phyloP scores from a whole-genome alignment of 37 sponge, comb jelly and placozoan genomes.

The Bolinopsis microptera region DNA sequence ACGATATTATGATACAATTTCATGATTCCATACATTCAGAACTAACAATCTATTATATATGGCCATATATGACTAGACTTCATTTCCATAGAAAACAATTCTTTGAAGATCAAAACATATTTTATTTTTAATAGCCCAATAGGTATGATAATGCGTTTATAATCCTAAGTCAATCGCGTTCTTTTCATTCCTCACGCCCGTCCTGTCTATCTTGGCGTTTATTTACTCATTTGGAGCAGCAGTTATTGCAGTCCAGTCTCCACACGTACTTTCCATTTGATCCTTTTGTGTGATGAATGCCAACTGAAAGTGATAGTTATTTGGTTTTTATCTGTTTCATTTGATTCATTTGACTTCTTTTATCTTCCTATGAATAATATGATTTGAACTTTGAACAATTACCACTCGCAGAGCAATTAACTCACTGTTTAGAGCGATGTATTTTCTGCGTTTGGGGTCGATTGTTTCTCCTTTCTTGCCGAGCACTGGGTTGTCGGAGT shows the following conservation, averaged over 20 bases:
- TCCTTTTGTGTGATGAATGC: background rate
- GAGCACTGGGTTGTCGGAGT: conserved; percentile 8
- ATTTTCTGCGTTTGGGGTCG: background rate
- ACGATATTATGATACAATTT: too few relatives aligned
- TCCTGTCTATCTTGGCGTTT: too few relatives aligned
- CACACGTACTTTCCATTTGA: conserved; percentile 14
- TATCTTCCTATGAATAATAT: background rate
- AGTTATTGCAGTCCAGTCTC: conserved; percentile 9
- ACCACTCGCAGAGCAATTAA: background rate
- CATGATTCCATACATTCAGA: background rate
- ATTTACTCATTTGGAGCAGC: background rate
- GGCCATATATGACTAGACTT: too few relatives aligned
- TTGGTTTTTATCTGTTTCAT: background rate
- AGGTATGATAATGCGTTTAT: background rate
- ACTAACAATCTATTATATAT: background rate
- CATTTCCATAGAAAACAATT: background rate
- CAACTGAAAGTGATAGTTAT: background rate
- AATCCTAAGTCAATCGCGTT: background rate
- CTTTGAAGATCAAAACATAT: background rate
- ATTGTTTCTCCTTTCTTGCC: background rate
- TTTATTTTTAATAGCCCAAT: background rate
- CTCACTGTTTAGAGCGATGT: background rate
- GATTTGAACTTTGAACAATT: background rate
- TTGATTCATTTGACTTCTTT: background rate
- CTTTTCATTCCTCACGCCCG: too few relatives aligned